phyloP scores from a whole-genome alignment of 92 coral and sea anemone species.

The Phenganax subtilis region DNA sequence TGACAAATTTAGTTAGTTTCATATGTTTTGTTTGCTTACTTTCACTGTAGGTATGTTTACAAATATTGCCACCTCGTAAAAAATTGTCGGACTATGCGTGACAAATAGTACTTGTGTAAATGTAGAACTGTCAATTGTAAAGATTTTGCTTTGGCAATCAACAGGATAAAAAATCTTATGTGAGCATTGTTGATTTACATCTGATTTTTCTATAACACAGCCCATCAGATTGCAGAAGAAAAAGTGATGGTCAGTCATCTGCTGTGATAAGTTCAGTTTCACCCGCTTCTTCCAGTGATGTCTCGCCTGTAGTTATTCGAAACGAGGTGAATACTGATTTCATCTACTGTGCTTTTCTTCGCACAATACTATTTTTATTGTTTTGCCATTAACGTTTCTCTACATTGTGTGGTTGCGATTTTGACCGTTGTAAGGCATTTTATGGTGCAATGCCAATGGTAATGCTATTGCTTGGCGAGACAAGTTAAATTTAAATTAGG shows the following conservation, averaged over 20 bases:
- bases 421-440: not conserved
- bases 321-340: not conserved
- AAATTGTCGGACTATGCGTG: too few species aligned
- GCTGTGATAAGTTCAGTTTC: conserved; percentile 31
- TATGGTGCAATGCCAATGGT: not conserved
- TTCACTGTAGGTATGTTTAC: too few species aligned
- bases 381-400: not conserved
- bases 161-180: not conserved
- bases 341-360: too few species aligned
- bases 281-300: conserved; percentile 29
- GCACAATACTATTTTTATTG: too few species aligned
- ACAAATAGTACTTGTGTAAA: too few species aligned
- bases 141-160: too few species aligned
- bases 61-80: too few species aligned
- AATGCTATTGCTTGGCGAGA: not conserved
- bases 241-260: conserved; percentile 28
- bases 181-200: too few species aligned
- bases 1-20: too few species aligned
- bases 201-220: not conserved
- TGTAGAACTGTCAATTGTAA: too few species aligned
- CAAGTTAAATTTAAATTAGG: not conserved
- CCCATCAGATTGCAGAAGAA: conserved; percentile 31
- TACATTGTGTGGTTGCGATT: too few species aligned
- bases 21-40: too few species aligned
- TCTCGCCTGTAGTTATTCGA: conserved; percentile 25